A percentile compares a stretch with the other conserved stretches of the same genome.
Conservation (phyloP, 2,888 invertebrate genomes). For the Sphecodes monilicornis region DNA sequence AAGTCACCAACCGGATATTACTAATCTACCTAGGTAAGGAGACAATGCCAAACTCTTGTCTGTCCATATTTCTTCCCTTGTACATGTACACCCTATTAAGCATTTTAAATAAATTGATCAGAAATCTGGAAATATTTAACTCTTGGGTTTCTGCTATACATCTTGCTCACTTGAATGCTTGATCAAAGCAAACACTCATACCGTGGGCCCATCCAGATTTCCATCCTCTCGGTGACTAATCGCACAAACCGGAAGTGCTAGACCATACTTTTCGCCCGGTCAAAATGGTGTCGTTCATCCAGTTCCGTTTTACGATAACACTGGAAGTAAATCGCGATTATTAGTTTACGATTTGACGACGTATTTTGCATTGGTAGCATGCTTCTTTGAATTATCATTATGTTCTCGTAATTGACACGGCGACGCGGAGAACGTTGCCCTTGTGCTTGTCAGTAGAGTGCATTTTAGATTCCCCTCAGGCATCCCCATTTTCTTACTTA, state of each 20-base stretch:
- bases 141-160: constrained; percentile 81
- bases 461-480: not conserved
- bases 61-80: constrained; percentile 80
- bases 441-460: not conserved
- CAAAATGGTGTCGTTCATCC: constrained; percentile 63
- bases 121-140: constrained; percentile 81
- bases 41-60: constrained; percentile 78
- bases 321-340: not conserved
- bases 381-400: constrained; percentile 1
- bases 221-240: constrained; percentile 78
- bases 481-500: not conserved
- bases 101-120: constrained; percentile 82
- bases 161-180: constrained; percentile 70
- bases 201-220: constrained; percentile 78
- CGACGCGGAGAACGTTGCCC: not conserved
- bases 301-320: constrained; percentile 6
- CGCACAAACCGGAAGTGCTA: constrained; percentile 54
- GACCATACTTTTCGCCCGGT: constrained; percentile 45
- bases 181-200: constrained; percentile 66
- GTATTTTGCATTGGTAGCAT: constrained; percentile 13
- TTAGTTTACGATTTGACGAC: constrained; percentile 4
- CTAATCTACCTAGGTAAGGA: constrained; percentile 79
- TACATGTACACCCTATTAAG: constrained; percentile 81
- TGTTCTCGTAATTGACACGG: not conserved
- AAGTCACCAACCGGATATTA: constrained; percentile 74